phyloP scores from a whole-genome alignment of 2,888 invertebrate species.

The Cistogaster globosa region DNA sequence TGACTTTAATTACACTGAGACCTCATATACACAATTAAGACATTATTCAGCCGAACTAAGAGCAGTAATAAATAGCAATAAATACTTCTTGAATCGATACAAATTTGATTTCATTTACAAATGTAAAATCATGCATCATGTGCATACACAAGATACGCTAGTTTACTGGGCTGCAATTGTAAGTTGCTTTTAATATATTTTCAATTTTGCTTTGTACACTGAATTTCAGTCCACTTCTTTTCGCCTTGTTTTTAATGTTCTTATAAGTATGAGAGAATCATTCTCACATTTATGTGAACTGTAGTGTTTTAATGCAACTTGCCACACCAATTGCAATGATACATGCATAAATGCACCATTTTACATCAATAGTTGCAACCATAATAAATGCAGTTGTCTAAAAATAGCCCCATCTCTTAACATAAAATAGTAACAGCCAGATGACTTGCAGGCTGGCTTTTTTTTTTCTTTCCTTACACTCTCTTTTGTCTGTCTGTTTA shows the following conservation, averaged over 20 bases:
- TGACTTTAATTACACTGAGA: no score
- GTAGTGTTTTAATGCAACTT: no score
- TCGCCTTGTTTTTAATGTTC: not conserved
- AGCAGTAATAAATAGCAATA: slow-evolving; percentile 33
- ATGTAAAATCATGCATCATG: slow-evolving; percentile 13
- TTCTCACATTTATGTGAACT: no score
- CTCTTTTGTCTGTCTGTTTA: slow-evolving; percentile 32
- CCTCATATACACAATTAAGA: no score
- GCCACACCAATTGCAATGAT: slow-evolving; percentile 32
- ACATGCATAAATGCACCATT: slow-evolving; percentile 49
- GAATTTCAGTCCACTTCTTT: slow-evolving; percentile 4
- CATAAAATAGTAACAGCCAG: slow-evolving; percentile 64
- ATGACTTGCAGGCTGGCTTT: slow-evolving; percentile 63
- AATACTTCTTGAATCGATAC: slow-evolving; percentile 46
- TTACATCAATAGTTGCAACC: slow-evolving; percentile 31
- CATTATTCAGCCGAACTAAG: slow-evolving; percentile 5
- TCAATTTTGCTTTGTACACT: slow-evolving; percentile 14
- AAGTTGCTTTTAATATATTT: no score
- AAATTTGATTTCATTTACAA: slow-evolving; percentile 24
- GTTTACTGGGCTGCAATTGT: not conserved
- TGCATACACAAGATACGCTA: no score
- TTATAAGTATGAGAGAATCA: not conserved
- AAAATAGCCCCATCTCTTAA: slow-evolving; percentile 62
- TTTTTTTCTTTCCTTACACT: not conserved
- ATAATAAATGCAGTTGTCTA: slow-evolving; percentile 46